phyloP scores from a whole-genome alignment of 2,888 invertebrate species.

The Pseudococcus jackbeardsleyi region DNA sequence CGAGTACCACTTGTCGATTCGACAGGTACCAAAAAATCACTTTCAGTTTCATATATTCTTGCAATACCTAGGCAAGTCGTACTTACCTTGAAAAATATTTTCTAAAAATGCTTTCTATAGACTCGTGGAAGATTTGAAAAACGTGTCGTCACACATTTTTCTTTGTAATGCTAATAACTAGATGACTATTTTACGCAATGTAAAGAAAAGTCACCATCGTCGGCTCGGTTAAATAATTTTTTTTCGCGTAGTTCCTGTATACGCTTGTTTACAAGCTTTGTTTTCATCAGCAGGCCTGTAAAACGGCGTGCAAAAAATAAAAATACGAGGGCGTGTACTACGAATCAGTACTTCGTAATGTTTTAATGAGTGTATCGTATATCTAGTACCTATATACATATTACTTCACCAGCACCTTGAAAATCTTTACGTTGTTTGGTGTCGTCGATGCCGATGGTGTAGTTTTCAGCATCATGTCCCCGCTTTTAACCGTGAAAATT shows the following conservation, averaged over 20 bases:
- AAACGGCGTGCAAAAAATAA: constrained; percentile 2
- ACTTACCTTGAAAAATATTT: neutral
- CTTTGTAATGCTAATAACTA: constrained; percentile 21
- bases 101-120: neutral
- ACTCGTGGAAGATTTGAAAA: neutral
- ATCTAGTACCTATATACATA: neutral
- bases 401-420: neutral
- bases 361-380: constrained; percentile 23
- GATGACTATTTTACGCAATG: constrained; percentile 10
- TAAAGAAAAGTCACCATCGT: neutral
- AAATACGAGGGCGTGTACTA: neutral
- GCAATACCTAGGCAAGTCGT: neutral
- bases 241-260: constrained; percentile 39
- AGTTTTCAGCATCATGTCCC: neutral
- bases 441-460: neutral
- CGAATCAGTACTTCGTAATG: constrained; percentile 25
- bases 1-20: neutral
- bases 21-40: neutral
- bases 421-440: neutral
- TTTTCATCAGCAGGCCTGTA: constrained; percentile 6
- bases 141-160: neutral
- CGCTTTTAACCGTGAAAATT: neutral
- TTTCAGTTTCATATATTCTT: neutral
- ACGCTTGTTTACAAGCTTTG: constrained; percentile 41
- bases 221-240: constrained; percentile 4